These are phyloP conservation scores for Orbicella faveolata DNA, from an alignment of 64 coral and sea anemone species.

Conservation along the genomic window DNA sequence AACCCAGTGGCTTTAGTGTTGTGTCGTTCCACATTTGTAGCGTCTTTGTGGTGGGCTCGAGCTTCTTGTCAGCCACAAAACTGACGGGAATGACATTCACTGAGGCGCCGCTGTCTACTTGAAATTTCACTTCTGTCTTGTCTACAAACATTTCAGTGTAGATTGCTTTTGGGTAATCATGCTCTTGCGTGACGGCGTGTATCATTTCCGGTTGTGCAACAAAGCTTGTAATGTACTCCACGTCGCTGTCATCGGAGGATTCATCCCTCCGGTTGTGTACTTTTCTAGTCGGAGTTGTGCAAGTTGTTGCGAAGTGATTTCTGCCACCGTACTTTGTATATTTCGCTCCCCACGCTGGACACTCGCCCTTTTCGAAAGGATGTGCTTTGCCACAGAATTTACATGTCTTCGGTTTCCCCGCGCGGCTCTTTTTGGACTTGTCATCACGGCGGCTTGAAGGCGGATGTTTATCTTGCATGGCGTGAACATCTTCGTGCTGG, in stretches of 20 bases:
- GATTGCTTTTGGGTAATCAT: too few species aligned
- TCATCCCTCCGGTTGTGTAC: neutral
- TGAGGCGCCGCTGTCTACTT: too few species aligned
- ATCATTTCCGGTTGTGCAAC: constrained; percentile 8
- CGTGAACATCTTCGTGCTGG: neutral
- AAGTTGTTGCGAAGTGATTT: constrained; percentile 13
- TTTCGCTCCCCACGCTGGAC: constrained; percentile 17
- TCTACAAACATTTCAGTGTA: too few species aligned
- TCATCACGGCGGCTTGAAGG: neutral
- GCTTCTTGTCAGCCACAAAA: neutral
- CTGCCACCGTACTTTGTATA: constrained; percentile 23
- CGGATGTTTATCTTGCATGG: constrained; percentile 1
- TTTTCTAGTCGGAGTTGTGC: neutral
- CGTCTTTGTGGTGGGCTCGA: neutral
- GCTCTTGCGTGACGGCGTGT: neutral
- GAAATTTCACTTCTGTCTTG: too few species aligned
- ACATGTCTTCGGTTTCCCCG: neutral
- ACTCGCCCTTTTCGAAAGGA: neutral
- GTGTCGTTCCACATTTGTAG: constrained; percentile 37
- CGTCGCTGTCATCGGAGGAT: constrained; percentile 8
- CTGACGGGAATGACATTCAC: constrained; percentile 18
- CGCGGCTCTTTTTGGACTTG: neutral
- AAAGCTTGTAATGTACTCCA: constrained; percentile 20
- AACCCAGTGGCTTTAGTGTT: neutral
- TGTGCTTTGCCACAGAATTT: constrained; percentile 18